Percentiles rank a stretch among this genome's conserved stretches.
Evolutionary conservation across 2,797 vertebrate species (phyloP).

Genomic region (Yasuhikotakia modesta): DNA sequence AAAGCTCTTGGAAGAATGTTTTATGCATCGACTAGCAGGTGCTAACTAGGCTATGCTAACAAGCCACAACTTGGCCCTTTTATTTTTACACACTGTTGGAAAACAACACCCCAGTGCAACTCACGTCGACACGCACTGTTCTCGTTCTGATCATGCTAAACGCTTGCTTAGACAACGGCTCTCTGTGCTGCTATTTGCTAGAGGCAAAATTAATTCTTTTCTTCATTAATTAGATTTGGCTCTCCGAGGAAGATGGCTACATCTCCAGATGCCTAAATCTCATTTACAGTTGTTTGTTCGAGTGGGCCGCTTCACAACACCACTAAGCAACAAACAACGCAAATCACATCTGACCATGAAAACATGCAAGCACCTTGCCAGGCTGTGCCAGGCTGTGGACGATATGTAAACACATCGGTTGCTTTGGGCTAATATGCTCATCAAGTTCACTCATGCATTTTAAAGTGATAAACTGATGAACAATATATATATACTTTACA

Average conservation of each 20-base stretch:
- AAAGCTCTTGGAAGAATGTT: no score
- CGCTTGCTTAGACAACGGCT: conserved; percentile 70
- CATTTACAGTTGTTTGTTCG: conserved; percentile 75
- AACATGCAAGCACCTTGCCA: conserved; percentile 40
- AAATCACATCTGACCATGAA: conserved; percentile 59
- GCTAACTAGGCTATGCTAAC: no score
- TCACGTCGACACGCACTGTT: conserved; percentile 47
- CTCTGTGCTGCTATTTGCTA: conserved; percentile 73
- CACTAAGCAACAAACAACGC: conserved; percentile 47
- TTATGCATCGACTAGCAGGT: no score
- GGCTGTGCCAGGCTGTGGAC: conserved; percentile 3
- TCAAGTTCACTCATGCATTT: conserved; percentile 59
- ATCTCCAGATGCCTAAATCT: conserved; percentile 71
- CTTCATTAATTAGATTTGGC: conserved; percentile 73
- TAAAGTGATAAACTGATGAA: conserved; percentile 39
- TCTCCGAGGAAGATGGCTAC: conserved; percentile 72
- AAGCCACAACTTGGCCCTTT: not conserved
- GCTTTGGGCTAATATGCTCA: conserved; percentile 52
- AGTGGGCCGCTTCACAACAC: conserved; percentile 50
- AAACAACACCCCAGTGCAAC: no score
- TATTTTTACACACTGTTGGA: not conserved
- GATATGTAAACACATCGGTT: conserved; percentile 41
- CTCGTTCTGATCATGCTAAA: conserved; percentile 70
- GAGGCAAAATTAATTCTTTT: conserved; percentile 78
- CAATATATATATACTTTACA: conserved; percentile 38